Evolutionary conservation across 2,888 invertebrate species (phyloP).

Genomic region (Cordilura impudica): DNA sequence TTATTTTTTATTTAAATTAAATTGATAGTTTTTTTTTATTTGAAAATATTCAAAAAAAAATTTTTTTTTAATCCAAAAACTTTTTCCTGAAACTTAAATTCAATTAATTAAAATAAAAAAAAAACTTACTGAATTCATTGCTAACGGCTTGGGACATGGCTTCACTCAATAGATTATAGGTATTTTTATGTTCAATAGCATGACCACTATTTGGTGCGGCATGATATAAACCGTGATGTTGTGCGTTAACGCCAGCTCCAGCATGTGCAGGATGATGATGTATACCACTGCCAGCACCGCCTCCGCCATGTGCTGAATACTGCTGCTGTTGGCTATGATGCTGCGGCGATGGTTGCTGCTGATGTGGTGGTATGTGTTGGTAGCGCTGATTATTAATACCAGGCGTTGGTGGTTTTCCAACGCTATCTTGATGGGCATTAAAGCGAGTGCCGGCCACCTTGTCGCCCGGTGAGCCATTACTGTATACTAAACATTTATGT

Average conservation of each 20-base stretch:
- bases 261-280: conserved; percentile 58
- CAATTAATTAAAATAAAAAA: conserved; percentile 7
- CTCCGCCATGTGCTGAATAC: conserved; percentile 35
- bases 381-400: conserved; percentile 34
- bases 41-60: background rate
- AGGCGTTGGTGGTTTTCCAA: conserved; percentile 43
- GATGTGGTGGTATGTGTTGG: conserved; percentile 64
- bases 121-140: conserved; percentile 80
- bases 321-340: conserved; percentile 50
- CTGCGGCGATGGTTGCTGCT: conserved; percentile 60
- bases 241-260: conserved; percentile 58
- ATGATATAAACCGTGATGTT: conserved; percentile 64
- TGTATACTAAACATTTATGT: conserved; percentile 66
- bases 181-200: conserved; percentile 75
- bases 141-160: conserved; percentile 81
- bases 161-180: conserved; percentile 80
- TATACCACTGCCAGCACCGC: conserved; percentile 37
- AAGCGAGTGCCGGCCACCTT: conserved; percentile 65
- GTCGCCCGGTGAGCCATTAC: conserved; percentile 69
- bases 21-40: too few species aligned
- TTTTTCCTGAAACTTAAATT: background rate
- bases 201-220: conserved; percentile 68
- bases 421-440: conserved; percentile 60
- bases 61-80: background rate
- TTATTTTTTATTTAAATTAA: too few species aligned